These are phyloP conservation scores for Hylia prasina DNA, from an alignment of 2,113 vertebrate species.

Conservation along the genomic window DNA sequence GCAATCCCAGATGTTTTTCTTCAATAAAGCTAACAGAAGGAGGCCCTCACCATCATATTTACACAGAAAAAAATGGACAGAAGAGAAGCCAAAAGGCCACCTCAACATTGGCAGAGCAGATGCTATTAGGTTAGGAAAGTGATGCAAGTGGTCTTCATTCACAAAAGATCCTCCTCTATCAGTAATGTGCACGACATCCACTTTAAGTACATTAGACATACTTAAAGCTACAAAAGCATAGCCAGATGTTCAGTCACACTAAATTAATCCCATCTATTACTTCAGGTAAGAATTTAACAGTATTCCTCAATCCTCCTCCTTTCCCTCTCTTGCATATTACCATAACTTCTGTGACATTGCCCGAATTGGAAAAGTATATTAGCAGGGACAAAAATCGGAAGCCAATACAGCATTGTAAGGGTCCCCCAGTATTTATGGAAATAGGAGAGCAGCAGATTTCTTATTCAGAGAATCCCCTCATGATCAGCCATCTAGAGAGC, in stretches of 20 bases:
- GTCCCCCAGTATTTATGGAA: not conserved
- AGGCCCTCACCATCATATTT: not conserved
- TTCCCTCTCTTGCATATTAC: not conserved
- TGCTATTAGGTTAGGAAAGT: not conserved
- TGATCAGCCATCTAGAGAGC: not conserved
- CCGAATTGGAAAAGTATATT: not conserved
- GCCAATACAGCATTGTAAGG: not conserved
- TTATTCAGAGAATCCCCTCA: not conserved
- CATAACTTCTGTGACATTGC: not conserved
- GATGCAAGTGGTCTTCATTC: not conserved
- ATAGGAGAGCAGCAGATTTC: not conserved
- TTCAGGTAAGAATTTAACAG: not conserved
- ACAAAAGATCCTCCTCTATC: not conserved
- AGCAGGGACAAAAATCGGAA: not conserved
- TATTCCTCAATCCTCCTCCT: not conserved
- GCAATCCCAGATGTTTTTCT: not conserved
- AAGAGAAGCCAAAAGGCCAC: not conserved
- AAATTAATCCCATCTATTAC: not conserved
- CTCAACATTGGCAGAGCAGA: not conserved
- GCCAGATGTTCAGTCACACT: not conserved
- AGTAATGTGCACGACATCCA: not conserved
- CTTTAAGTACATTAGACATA: accelerated
- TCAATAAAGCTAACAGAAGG: not conserved
- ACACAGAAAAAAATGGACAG: accelerated
- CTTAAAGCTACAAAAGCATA: not conserved